phyloP scores from a whole-genome alignment of 2,113 vertebrate genomes.

The Columba livia region DNA sequence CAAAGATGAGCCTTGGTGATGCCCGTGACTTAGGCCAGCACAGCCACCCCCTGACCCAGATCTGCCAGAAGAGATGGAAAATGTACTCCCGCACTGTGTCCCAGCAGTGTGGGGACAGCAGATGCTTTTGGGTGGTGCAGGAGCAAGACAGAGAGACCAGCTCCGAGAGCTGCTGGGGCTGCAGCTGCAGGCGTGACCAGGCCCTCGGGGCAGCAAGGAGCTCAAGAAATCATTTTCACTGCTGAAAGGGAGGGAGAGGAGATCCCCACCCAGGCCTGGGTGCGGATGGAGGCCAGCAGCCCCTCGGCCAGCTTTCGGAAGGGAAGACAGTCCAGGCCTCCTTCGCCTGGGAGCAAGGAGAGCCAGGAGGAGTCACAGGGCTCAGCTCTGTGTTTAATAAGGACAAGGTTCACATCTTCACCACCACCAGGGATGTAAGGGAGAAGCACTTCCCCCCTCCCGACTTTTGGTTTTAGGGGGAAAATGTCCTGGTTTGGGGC shows the following conservation, averaged over 20 bases:
- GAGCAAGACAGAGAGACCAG: not conserved
- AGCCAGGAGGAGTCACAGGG: not conserved
- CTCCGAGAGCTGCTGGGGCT: not conserved
- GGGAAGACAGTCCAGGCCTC: not conserved
- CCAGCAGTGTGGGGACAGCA: not conserved
- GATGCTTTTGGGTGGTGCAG: not conserved
- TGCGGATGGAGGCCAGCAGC: rapidly evolving
- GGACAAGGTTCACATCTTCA: not conserved
- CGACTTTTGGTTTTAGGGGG: not conserved
- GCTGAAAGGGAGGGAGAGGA: not conserved
- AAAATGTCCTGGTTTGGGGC: not conserved
- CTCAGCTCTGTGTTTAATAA: not conserved
- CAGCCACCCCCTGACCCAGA: rapidly evolving
- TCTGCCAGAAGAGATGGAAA: not conserved
- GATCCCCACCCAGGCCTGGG: not conserved
- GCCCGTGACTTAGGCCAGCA: rapidly evolving
- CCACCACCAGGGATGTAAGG: rapidly evolving
- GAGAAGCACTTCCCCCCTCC: not conserved
- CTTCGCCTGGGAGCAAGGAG: rapidly evolving
- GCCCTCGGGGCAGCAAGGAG: rapidly evolving
- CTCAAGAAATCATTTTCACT: not conserved
- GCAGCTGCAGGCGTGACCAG: rapidly evolving
- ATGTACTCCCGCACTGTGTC: not conserved
- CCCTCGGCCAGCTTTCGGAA: rapidly evolving
- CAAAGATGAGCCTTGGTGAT: not conserved